Evolutionary conservation across 2,113 vertebrate genomes (phyloP).

Genomic region (Larimichthys crocea): DNA sequence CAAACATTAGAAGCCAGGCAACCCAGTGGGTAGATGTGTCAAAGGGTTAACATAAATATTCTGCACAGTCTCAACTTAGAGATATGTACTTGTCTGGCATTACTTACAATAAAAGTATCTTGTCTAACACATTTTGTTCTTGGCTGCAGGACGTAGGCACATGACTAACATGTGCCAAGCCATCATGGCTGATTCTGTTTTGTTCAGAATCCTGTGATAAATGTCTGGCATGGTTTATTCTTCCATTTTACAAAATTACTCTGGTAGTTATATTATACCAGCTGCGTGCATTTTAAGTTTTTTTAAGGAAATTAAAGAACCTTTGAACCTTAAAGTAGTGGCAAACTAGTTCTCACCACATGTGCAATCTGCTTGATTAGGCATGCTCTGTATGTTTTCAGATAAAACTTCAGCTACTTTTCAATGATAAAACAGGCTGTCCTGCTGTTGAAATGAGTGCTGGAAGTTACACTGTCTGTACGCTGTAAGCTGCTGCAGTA

Average conservation of each 20-base stretch:
- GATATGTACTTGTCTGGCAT: slow-evolving; percentile 29
- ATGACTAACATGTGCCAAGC: slow-evolving; percentile 19
- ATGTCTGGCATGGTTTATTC: slow-evolving; percentile 14
- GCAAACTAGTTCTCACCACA: slow-evolving; percentile 12
- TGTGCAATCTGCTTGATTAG: slow-evolving; percentile 26
- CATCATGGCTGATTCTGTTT: slow-evolving; percentile 30
- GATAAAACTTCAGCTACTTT: not conserved
- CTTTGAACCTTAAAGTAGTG: slow-evolving; percentile 17
- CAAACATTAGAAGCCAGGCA: slow-evolving; percentile 21
- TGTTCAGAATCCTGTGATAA: slow-evolving; percentile 24
- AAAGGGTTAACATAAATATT: slow-evolving; percentile 40
- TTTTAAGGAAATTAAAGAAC: slow-evolving; percentile 17
- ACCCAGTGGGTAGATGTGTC: slow-evolving; percentile 27
- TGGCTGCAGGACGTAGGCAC: slow-evolving; percentile 11
- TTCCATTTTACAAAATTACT: slow-evolving; percentile 3
- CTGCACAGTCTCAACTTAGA: slow-evolving; percentile 18
- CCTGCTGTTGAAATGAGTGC: not conserved
- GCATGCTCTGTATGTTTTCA: not conserved
- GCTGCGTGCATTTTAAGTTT: slow-evolving; percentile 23
- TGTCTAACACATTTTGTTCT: slow-evolving; percentile 43
- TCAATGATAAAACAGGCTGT: not conserved
- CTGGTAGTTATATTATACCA: slow-evolving; percentile 11
- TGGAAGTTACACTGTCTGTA: too few relatives aligned
- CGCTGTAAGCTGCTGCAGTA: not conserved
- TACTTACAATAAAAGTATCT: slow-evolving; percentile 27